Evolutionary conservation across 2,113 vertebrate genomes (phyloP), one percentile per base, ranked within the genome.

Genomic region (Sturnus vulgaris): DNA sequence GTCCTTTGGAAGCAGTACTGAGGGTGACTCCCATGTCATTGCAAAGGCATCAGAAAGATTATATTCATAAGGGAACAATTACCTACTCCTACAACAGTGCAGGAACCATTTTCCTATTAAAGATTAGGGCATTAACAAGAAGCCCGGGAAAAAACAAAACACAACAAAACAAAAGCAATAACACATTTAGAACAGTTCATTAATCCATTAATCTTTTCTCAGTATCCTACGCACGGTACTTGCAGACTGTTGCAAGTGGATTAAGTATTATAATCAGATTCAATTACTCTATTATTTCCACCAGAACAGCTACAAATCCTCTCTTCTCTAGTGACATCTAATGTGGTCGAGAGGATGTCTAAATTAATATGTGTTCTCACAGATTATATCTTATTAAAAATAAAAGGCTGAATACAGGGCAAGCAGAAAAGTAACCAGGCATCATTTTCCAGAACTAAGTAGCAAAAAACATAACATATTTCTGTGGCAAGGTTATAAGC

Each of bases 1-100:
- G 15, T 81, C 31, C 50, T 78, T 70, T 57, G 66, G 46, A 91
- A 56, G 56, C 6, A 47, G 13, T 21, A 18, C 7, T 0, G 0
- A 86, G 30, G 5, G 52, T 93, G 66, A 69, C 63, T 91, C 37
- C 60, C 15, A 70, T 0, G 0, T 69, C 60, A 55, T 25, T 85
- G 71, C 75, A 73, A 78, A 91, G 24, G 31, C 63, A 91, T 82
- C 73, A 84, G 60, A 94, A 92, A 88, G 33, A 89, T 79, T 63
- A 82, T 37, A 57, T 49, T 93, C 88, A 57, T 93, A 93, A 97
- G 93, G 95, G 86, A 97, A 63, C 25, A 93, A 95, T 95, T 96
- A 92, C 49, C 44, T 61, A 72, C 46, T 95, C 33, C 53, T 80
- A 42, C 56, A 77, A 73, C 40, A 90, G 61, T 52, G 30, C 3